Percentiles rank a stretch among this genome's conserved stretches.
These are phyloP conservation scores for Myripristis jacobus DNA, from an alignment of 2,797 vertebrate genomes.

Conservation along the genomic window DNA sequence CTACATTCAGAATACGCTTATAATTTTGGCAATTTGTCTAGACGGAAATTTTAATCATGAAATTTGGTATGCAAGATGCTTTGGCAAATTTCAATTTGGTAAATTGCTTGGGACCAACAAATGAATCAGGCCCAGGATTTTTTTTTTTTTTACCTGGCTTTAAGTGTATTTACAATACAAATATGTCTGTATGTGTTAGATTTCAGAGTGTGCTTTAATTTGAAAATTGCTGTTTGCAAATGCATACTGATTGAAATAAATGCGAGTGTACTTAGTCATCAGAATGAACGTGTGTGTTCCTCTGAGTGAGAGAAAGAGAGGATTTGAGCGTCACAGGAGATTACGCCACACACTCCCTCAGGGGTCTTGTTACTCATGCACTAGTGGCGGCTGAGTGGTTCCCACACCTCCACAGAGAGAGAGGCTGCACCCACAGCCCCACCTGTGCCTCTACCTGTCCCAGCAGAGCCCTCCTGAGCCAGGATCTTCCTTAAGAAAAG, in stretches of 20 bases:
- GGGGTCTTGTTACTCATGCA: slow-evolving; percentile 85
- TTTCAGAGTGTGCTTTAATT: slow-evolving; percentile 64
- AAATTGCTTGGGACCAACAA: slow-evolving; percentile 41
- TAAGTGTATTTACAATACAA: slow-evolving; percentile 70
- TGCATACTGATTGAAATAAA: slow-evolving; percentile 66
- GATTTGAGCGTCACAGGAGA: slow-evolving; percentile 80
- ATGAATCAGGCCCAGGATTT: slow-evolving; percentile 45
- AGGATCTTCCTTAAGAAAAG: slow-evolving; percentile 74
- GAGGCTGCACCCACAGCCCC: slow-evolving; percentile 80
- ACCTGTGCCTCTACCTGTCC: slow-evolving; percentile 83
- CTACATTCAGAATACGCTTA: not conserved
- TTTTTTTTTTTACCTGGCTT: slow-evolving; percentile 57
- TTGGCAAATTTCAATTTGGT: slow-evolving; percentile 37
- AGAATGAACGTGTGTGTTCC: slow-evolving; percentile 71
- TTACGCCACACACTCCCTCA: slow-evolving; percentile 85
- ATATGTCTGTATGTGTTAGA: slow-evolving; percentile 54
- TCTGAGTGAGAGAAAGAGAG: slow-evolving; percentile 67
- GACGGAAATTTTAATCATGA: slow-evolving; percentile 21
- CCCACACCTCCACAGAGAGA: slow-evolving; percentile 85
- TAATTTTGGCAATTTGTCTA: slow-evolving; percentile 38
- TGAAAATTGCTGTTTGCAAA: slow-evolving; percentile 74
- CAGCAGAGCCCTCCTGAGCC: slow-evolving; percentile 75
- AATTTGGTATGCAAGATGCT: slow-evolving; percentile 44
- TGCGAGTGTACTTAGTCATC: slow-evolving; percentile 37
- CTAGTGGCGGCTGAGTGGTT: slow-evolving; percentile 79